phyloP scores from a whole-genome alignment of 2,113 vertebrate species.

The Neofelis nebulosa region DNA sequence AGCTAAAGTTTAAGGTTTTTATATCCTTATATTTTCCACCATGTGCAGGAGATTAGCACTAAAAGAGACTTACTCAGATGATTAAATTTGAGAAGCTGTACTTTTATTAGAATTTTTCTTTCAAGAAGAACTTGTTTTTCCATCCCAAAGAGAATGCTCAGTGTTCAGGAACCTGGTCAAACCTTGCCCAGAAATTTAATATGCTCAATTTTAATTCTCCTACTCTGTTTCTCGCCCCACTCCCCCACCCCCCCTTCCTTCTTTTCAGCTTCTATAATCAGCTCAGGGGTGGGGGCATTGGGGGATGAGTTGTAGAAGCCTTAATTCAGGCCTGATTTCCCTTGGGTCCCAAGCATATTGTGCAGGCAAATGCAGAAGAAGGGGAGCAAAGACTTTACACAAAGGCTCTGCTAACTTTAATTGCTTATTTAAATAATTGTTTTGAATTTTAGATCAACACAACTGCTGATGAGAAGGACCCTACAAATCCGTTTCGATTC shows the following conservation, averaged over 20 bases:
- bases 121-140: slow-evolving; percentile 13
- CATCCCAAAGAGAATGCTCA: neutral
- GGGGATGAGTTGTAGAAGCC: neutral
- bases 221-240: neutral
- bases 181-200: slow-evolving; percentile 19
- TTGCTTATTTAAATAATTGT: slow-evolving; percentile 25
- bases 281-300: neutral
- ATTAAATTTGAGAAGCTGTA: slow-evolving; percentile 31
- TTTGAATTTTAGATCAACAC: slow-evolving; percentile 94
- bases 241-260: neutral
- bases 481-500: slow-evolving; percentile 97
- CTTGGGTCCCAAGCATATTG: neutral
- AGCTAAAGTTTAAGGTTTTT: slow-evolving; percentile 5
- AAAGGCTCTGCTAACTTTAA: neutral
- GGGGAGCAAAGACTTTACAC: neutral
- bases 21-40: neutral
- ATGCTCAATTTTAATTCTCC: neutral
- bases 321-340: neutral
- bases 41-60: neutral
- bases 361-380: neutral
- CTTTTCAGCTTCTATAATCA: neutral
- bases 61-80: neutral
- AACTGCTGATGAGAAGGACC: slow-evolving; percentile 92
- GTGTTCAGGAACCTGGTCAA: neutral
- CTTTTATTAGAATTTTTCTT: slow-evolving; percentile 21